Evolutionary conservation across 2,888 invertebrate genomes (phyloP), one percentile per base, ranked within the genome.

Genomic region (Phania funesta): DNA sequence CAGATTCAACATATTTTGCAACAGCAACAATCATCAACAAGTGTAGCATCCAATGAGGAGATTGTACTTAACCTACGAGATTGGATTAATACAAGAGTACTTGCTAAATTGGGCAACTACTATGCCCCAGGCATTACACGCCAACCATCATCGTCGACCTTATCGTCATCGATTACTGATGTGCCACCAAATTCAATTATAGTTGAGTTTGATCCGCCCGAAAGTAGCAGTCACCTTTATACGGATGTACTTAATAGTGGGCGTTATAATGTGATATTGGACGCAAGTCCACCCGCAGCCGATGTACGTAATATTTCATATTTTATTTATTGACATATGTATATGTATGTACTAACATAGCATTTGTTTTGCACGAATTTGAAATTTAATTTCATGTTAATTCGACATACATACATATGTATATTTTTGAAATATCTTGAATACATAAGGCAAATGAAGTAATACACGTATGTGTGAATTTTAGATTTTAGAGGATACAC

Each of bases 21-120:
- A 8, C 85, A 84, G 20, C 68, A 67, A 20, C 62, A 29, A 60
- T 20, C 58, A 77, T 70, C 56, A 80, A 44, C 62, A 78, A 67
- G 97, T 97, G 22, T 38, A 32, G 44, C 35, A 65, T 81, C 54
- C 80, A 85, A 80, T 46, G 78, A 81, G 41, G 80, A 79, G 82
- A 84, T 85, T 85, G 85, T 92, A 91, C 93, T 98, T 84, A 97
- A 98, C 92, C 93, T 98, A 86, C 95, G 95, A 87, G 98, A 98
- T 91, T 99, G 98, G 98, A 94, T 95, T 86, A 96, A 97, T 88
- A 97, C 98, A 90, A 93, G 98, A 86, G 97, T 98, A 80, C 92
- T 99, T 86, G 98, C 98, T 48, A 96, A 96, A 90, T 94, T 95
- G 88, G 94, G 95, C 84, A 94, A 94, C 80, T 93, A 95, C 86